A percentile compares a stretch with the other conserved stretches of the same genome.
Evolutionary conservation across 2,113 vertebrate species (phyloP).

Genomic region (Orcinus orca): DNA sequence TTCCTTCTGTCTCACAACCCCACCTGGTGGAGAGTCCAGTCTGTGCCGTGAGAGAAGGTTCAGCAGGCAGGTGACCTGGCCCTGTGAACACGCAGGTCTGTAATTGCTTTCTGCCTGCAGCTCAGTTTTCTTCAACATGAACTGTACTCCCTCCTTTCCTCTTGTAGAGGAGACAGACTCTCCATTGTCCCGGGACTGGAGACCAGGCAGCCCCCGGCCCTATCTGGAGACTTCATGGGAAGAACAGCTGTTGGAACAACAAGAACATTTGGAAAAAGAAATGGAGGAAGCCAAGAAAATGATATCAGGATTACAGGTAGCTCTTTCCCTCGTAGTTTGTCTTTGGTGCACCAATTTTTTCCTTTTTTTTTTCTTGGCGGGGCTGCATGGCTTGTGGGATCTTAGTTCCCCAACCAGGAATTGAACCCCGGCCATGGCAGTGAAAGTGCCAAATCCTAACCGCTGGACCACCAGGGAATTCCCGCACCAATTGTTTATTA

Average conservation of each 20-base stretch:
- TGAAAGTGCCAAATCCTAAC: background rate
- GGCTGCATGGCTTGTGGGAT: background rate
- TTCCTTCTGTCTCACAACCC: conserved; percentile 48
- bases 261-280: conserved; percentile 94
- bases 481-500: background rate
- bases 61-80: conserved; percentile 54
- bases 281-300: conserved; percentile 96
- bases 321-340: background rate
- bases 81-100: background rate
- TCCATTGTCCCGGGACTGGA: conserved; percentile 80
- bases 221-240: conserved; percentile 91
- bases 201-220: conserved; percentile 79
- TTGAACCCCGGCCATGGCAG: background rate
- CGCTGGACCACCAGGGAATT: background rate
- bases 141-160: conserved; percentile 2
- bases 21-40: conserved; percentile 59
- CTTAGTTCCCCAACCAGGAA: background rate
- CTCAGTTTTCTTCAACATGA: background rate
- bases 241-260: conserved; percentile 92
- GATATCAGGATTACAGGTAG: conserved; percentile 96
- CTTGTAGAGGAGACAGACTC: conserved; percentile 77
- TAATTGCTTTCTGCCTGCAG: background rate
- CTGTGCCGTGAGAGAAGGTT: background rate
- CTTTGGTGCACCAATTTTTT: background rate
- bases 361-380: background rate